Conservation (phyloP, 37 sponge, comb jelly and placozoan genomes). For the Oopsacas minuta region DNA sequence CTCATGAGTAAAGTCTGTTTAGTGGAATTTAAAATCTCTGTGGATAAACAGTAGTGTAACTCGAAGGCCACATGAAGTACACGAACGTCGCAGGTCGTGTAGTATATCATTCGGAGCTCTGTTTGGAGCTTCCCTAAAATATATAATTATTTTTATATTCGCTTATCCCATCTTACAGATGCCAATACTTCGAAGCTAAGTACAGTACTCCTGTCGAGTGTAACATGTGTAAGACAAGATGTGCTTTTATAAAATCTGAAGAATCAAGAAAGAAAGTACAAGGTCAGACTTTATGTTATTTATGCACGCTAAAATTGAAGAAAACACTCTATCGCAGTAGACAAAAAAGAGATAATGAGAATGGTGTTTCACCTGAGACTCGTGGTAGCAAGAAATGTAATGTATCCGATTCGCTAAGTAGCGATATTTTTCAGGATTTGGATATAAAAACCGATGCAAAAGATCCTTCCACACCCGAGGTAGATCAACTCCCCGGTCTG, state of each 20-base stretch:
- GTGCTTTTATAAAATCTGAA: constrained; percentile 63
- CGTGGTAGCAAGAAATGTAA: not conserved
- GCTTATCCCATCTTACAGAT: constrained; percentile 27
- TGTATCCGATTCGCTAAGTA: not conserved
- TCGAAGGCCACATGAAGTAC: too few species aligned
- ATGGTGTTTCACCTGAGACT: not conserved
- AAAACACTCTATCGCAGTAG: constrained; percentile 43
- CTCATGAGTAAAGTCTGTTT: too few species aligned
- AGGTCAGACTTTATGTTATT: constrained; percentile 52
- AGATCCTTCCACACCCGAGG: not conserved
- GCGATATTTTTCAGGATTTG: constrained; percentile 10
- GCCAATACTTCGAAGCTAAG: constrained; percentile 51
- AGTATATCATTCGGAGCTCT: too few species aligned
- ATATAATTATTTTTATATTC: too few species aligned
- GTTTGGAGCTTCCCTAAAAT: too few species aligned
- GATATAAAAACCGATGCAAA: not conserved
- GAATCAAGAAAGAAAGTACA: constrained; percentile 59
- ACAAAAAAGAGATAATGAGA: not conserved
- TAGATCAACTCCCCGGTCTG: not conserved
- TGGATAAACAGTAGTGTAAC: too few species aligned
- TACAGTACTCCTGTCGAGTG: constrained; percentile 56
- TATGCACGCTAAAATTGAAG: constrained; percentile 70
- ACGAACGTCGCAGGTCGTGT: too few species aligned
- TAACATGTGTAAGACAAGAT: constrained; percentile 46
- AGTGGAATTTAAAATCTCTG: too few species aligned